Percentiles rank a stretch among this genome's conserved stretches.
Conservation (phyloP, 2,113 vertebrate genomes). For the Alectura lathami region DNA sequence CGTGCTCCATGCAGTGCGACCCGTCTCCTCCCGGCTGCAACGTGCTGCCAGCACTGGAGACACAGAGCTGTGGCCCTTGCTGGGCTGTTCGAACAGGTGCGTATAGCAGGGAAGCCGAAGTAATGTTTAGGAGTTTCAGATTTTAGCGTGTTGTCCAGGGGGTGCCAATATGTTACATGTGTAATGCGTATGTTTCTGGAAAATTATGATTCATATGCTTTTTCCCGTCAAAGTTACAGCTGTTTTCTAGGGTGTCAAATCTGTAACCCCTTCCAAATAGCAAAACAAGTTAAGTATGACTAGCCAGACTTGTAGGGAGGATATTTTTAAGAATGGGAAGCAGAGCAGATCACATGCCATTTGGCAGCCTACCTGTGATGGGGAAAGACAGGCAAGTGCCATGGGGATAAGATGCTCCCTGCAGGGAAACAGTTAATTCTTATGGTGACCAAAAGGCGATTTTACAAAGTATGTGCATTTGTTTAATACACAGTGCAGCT, state of each 20-base stretch:
- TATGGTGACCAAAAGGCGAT: not conserved
- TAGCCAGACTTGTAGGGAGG: not conserved
- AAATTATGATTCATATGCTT: constrained; percentile 53
- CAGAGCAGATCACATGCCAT: not conserved
- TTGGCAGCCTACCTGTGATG: not conserved
- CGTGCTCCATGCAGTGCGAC: not conserved
- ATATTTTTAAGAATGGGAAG: not conserved
- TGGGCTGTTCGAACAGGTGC: not conserved
- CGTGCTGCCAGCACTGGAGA: rapidly evolving
- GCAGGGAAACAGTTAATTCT: not conserved
- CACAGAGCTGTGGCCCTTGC: not conserved
- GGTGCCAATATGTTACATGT: not conserved
- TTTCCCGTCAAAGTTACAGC: constrained; percentile 57
- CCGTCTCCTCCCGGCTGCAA: not conserved
- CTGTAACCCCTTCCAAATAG: constrained; percentile 36
- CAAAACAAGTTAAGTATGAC: constrained; percentile 60
- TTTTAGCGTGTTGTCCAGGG: not conserved
- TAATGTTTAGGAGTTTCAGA: not conserved
- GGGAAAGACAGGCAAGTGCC: not conserved
- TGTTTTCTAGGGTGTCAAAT: constrained; percentile 54
- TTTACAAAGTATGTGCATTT: not conserved
- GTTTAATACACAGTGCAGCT: not conserved
- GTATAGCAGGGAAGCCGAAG: not conserved
- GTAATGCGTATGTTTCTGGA: constrained; percentile 44
- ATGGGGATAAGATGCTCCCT: rapidly evolving